A percentile compares a stretch with the other conserved stretches of the same genome.
Conservation (phyloP, 2,888 invertebrate species). For the Pristionchus fissidentatus region DNA sequence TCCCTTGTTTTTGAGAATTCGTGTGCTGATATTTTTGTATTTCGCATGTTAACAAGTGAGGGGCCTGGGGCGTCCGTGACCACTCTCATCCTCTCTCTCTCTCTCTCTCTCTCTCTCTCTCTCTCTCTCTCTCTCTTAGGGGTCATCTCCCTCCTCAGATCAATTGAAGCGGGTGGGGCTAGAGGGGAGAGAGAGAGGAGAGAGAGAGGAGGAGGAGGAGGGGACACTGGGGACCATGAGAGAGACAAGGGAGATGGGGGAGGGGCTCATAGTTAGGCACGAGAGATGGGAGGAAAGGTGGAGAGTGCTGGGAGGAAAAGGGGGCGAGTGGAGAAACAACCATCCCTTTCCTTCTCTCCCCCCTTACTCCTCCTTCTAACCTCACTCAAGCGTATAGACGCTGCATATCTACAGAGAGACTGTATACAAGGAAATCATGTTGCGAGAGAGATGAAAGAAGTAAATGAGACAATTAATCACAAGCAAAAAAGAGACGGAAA, state of each 20-base stretch:
- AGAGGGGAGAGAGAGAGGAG: background rate
- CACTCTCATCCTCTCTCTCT: background rate
- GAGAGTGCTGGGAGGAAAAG: slow-evolving; percentile 1
- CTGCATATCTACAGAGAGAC: background rate
- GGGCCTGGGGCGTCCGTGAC: background rate
- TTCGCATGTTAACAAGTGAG: background rate
- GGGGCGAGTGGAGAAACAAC: slow-evolving; percentile 34
- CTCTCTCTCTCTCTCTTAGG: slow-evolving; percentile 27
- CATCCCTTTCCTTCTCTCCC: background rate
- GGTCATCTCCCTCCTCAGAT: slow-evolving; percentile 46
- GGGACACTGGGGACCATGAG: slow-evolving; percentile 5
- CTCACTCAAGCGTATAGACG: slow-evolving; percentile 26
- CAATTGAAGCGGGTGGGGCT: slow-evolving; percentile 32
- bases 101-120: background rate
- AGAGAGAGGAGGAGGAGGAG: slow-evolving; percentile 28
- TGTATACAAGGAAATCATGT: background rate
- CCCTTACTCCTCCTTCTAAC: slow-evolving; percentile 35
- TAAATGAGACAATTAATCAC: background rate
- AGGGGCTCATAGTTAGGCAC: slow-evolving; percentile 14
- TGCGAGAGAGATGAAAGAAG: background rate
- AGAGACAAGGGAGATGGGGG: slow-evolving; percentile 12
- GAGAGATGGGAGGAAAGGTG: background rate
- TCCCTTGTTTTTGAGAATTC: background rate
- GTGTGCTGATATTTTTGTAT: background rate
- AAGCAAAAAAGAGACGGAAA: background rate